Evolutionary conservation across 2,888 invertebrate genomes (phyloP), one percentile per base, ranked within the genome.

Genomic region (Morpho helenor): DNA sequence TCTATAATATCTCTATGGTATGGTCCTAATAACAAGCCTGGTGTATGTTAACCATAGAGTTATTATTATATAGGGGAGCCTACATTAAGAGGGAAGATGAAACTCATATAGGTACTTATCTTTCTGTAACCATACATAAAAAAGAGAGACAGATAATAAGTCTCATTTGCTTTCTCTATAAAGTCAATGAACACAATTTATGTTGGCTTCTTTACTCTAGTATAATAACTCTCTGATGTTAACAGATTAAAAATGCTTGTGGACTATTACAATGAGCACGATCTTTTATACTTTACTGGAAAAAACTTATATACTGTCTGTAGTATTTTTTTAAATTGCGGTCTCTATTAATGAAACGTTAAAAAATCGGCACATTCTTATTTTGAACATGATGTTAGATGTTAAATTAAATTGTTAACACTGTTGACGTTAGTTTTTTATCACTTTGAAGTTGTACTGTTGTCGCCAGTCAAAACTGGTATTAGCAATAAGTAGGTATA

Each of bases 181-280:
- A 2, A 2, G 31, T 31, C 31, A 16, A 16, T 16, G 16, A 16
- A 16, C 16, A 16, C 16, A 16, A 16, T 16, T 16, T 16, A 16
- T 16, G 31, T 5, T 31, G 31, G 31, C 3, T 31, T 3, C 31
- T 31, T 5, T 31, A 31, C 31, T 31, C 31, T 31, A 31, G 5
- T 31, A 31, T 31, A 31, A 31, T 31, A 31, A 31, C 31, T 31
- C 2, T 31, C 1, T 23, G 10, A 22, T 62, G 60, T 61, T 22
- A 49, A 63, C 49, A 62, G 63, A 46, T 62, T 55, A 54, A 63
- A 49, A 66, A 68, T 66, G 69, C 65, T 62, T 66, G 66, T 68
- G 66, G 61, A 63, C 60, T 49, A 45, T 31, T 44, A 59, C 22
- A 50, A 51, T 56, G 48, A 56, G 63, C 63, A 63, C 63, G 61